Conservation (phyloP, 2,113 vertebrate species). For the Notiomystis cincta region DNA sequence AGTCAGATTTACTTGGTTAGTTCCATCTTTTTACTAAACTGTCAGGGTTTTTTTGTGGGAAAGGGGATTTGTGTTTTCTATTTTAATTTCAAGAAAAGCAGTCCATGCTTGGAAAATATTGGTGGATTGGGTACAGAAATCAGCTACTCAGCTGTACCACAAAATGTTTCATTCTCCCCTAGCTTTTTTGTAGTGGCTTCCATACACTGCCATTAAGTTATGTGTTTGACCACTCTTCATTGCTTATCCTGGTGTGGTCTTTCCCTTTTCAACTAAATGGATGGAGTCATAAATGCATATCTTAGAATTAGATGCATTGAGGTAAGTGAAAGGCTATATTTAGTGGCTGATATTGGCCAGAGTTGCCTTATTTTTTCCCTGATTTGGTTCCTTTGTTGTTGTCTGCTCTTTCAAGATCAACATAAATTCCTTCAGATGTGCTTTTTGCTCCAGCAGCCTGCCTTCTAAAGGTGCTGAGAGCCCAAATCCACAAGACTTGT, state of each 20-base stretch:
- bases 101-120: slow-evolving; percentile 72
- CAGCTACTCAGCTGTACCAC: slow-evolving; percentile 67
- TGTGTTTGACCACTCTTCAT: slow-evolving; percentile 70
- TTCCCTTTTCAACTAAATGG: slow-evolving; percentile 69
- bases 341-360: slow-evolving; percentile 62
- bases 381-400: slow-evolving; percentile 64
- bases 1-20: slow-evolving; percentile 26
- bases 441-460: slow-evolving; percentile 29
- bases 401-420: slow-evolving; percentile 62
- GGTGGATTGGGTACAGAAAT: slow-evolving; percentile 62
- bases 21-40: slow-evolving; percentile 51
- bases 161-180: slow-evolving; percentile 66
- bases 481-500: neutral
- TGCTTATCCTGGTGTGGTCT: slow-evolving; percentile 77
- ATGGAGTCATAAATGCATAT: slow-evolving; percentile 70
- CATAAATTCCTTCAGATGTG: slow-evolving; percentile 46
- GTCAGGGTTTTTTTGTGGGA: slow-evolving; percentile 51
- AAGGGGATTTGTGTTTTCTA: slow-evolving; percentile 67
- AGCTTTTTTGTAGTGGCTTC: slow-evolving; percentile 75
- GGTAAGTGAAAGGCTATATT: slow-evolving; percentile 70
- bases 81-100: slow-evolving; percentile 74
- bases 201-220: slow-evolving; percentile 71
- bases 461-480: neutral
- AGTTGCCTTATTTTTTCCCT: slow-evolving; percentile 38
- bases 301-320: slow-evolving; percentile 73